A percentile compares a stretch with the other conserved stretches of the same genome.
phyloP scores from a whole-genome alignment of 2,888 invertebrate genomes.

The Actias luna region DNA sequence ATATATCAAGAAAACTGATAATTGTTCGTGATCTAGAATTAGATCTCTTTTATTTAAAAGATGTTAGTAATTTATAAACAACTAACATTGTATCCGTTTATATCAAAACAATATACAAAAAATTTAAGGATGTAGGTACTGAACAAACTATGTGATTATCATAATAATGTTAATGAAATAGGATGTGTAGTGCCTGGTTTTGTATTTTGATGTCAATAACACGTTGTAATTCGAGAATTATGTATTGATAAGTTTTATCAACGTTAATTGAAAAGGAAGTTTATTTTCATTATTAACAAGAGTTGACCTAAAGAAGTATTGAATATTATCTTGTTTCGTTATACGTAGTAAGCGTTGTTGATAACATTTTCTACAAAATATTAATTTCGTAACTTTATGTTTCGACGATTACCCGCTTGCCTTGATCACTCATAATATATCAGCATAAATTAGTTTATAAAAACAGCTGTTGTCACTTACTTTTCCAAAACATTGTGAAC shows the following conservation, averaged over 20 bases:
- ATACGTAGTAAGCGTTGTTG: not conserved
- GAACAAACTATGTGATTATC: not conserved
- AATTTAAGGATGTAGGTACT: not conserved
- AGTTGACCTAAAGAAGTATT: not conserved
- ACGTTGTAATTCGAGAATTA: not conserved
- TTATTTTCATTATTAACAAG: not conserved
- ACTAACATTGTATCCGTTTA: not conserved
- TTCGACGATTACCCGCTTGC: not conserved
- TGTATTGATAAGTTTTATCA: not conserved
- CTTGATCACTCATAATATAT: not conserved
- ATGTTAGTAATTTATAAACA: not conserved
- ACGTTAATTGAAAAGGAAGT: not conserved
- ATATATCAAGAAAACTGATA: not conserved
- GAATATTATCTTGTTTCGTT: not conserved
- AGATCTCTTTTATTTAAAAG: not conserved
- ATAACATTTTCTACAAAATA: too few species aligned
- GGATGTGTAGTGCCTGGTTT: not conserved
- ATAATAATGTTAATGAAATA: not conserved
- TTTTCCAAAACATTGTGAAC: constrained; percentile 60
- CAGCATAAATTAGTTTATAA: constrained; percentile 4
- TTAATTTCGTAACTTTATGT: not conserved
- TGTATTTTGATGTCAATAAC: not conserved
- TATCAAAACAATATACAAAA: not conserved
- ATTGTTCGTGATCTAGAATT: not conserved
- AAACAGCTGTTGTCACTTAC: constrained; percentile 56